Evolutionary conservation across 2,113 vertebrate genomes (phyloP), one percentile per base, ranked within the genome.

Genomic region (Labeo catla): DNA sequence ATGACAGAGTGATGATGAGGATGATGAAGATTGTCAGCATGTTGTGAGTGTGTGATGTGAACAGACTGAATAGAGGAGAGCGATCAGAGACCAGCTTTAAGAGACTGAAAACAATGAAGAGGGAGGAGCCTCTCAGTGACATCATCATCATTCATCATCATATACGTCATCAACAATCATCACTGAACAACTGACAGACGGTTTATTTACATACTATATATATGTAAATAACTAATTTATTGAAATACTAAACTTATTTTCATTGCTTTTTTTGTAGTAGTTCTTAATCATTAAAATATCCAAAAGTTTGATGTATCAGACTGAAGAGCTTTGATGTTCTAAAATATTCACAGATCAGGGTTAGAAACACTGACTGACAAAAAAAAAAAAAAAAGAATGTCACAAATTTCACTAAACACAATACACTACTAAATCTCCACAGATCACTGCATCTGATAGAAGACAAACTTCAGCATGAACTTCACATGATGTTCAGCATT

Each of bases 341-440:
- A n/a, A n/a, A n/a, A n/a, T n/a, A n/a, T n/a, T n/a, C n/a, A n/a
- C n/a, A n/a, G n/a, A n/a, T n/a, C n/a, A n/a, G n/a, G n/a, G n/a
- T n/a, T n/a, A n/a, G n/a, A n/a, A n/a, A n/a, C n/a, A n/a, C n/a
- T n/a, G n/a, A n/a, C n/a, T n/a, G n/a, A n/a, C n/a, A n/a, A n/a
- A n/a, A n/a, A n/a, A n/a, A n/a, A n/a, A n/a, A n/a, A n/a, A n/a
- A n/a, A n/a, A n/a, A n/a, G n/a, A n/a, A n/a, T n/a, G n/a, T n/a
- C n/a, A n/a, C n/a, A n/a, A n/a, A n/a, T n/a, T n/a, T n/a, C n/a
- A n/a, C n/a, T n/a, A n/a, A n/a, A n/a, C n/a, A n/a, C n/a, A n/a
- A n/a, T n/a, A n/a, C n/a, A n/a, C n/a, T n/a, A n/a, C n/a, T 39
- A 78, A 78, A 78, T 78, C 73, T 76, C 73, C 52, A 39, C 76